phyloP scores from a whole-genome alignment of 2,113 vertebrate species.

The Romanogobio albipinnatus region DNA sequence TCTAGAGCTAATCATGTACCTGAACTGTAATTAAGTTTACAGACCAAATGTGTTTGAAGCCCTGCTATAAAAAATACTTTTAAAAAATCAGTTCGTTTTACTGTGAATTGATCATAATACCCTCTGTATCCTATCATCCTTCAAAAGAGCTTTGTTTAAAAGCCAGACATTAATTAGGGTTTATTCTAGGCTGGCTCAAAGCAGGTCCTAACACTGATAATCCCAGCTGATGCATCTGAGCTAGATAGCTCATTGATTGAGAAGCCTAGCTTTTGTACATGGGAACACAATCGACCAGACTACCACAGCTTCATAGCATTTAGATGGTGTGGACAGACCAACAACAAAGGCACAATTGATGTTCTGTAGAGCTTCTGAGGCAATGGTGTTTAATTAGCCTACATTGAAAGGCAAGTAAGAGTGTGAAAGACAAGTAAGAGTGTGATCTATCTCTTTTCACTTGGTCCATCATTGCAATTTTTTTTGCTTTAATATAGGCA shows the following conservation, averaged over 20 bases:
- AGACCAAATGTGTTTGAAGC: neutral
- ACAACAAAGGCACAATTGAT: conserved; percentile 54
- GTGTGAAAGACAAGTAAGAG: conserved; percentile 39
- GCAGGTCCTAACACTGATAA: conserved; percentile 63
- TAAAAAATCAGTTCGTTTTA: neutral
- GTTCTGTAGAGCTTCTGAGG: conserved; percentile 52
- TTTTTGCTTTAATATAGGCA: neutral
- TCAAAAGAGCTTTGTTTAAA: conserved; percentile 64
- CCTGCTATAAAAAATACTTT: neutral
- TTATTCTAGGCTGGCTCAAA: conserved; percentile 60
- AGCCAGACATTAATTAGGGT: conserved; percentile 70
- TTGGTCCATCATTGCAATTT: neutral
- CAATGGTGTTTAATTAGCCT: conserved; percentile 59
- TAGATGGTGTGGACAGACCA: conserved; percentile 37
- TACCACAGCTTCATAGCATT: conserved; percentile 44
- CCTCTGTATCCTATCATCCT: conserved; percentile 62
- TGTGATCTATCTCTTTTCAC: neutral
- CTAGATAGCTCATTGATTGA: conserved; percentile 69
- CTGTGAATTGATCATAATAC: conserved; percentile 51
- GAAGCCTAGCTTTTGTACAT: conserved; percentile 59
- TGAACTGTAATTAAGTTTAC: conserved; percentile 23
- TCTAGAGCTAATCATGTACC: neutral
- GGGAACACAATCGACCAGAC: conserved; percentile 63
- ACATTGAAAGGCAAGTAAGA: conserved; percentile 52
- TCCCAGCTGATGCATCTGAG: conserved; percentile 68